Percentiles rank a stretch among this genome's conserved stretches.
These are phyloP conservation scores for Cosmopolites sordidus DNA, from an alignment of 2,888 invertebrate species.

Conservation along the genomic window DNA sequence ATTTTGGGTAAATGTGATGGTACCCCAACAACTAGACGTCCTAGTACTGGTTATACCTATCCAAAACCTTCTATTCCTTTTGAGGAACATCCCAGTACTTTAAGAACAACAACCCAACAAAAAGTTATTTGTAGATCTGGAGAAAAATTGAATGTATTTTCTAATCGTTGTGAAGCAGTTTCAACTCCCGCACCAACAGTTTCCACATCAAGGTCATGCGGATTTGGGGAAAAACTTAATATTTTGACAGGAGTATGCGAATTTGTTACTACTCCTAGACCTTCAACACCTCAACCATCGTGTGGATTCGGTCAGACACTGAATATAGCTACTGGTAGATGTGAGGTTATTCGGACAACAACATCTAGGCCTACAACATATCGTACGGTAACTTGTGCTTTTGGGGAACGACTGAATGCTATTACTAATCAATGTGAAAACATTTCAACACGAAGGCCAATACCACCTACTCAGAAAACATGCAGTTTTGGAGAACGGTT, in stretches of 20 bases:
- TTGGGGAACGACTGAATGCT: slow-evolving; percentile 9
- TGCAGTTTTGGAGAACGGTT: slow-evolving; percentile 15
- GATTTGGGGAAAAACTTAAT: slow-evolving; percentile 4
- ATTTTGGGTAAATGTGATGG: slow-evolving; percentile 1
- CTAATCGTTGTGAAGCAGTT: slow-evolving; percentile 14
- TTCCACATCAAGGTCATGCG: slow-evolving; percentile 9
- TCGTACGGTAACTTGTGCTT: slow-evolving; percentile 1
- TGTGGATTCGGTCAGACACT: neutral
- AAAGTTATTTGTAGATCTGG: neutral
- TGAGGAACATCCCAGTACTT: neutral
- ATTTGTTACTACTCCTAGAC: neutral
- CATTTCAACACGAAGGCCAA: slow-evolving; percentile 3
- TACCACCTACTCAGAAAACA: slow-evolving; percentile 3
- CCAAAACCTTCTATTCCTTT: slow-evolving; percentile 3
- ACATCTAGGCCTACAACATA: neutral
- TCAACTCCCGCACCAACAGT: neutral
- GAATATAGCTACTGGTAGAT: neutral
- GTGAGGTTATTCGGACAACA: slow-evolving; percentile 1
- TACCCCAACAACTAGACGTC: neutral
- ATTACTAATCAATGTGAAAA: slow-evolving; percentile 16
- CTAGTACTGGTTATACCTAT: slow-evolving; percentile 1
- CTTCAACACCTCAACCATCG: neutral
- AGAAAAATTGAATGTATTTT: slow-evolving; percentile 2
- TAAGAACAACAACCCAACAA: neutral
- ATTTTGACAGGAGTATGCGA: slow-evolving; percentile 10